These are phyloP conservation scores for Rhadinocentrus ornatus DNA, from an alignment of 2,797 vertebrate species.

Conservation along the genomic window DNA sequence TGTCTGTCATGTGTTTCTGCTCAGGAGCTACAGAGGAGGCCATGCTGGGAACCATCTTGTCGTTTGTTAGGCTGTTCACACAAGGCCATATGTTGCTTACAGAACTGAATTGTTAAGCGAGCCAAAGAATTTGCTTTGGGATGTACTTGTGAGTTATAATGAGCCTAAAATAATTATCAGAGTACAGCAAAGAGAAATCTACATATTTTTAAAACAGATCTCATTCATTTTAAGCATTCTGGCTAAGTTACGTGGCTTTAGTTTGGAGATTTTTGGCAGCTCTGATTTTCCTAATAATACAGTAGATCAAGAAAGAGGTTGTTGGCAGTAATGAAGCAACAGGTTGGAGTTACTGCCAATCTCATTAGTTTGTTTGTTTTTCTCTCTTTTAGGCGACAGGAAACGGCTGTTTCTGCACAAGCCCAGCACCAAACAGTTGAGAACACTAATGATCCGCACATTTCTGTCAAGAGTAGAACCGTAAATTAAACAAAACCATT, in stretches of 20 bases:
- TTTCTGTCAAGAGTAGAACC: background rate
- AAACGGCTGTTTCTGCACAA: background rate
- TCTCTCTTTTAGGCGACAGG: background rate
- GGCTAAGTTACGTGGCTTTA: background rate
- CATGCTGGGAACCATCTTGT: constrained; percentile 41
- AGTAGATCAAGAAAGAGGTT: background rate
- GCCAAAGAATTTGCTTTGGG: constrained; percentile 44
- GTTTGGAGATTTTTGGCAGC: background rate
- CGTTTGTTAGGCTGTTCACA: constrained; percentile 62
- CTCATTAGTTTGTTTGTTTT: background rate
- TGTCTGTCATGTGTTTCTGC: constrained; percentile 49
- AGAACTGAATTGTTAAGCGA: constrained; percentile 42
- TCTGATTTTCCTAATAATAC: background rate
- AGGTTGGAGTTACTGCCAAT: background rate
- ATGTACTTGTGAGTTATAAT: constrained; percentile 18
- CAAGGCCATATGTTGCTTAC: constrained; percentile 65
- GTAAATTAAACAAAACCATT: too few relatives aligned
- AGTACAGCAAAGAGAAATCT: constrained; percentile 34
- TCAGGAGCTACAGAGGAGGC: constrained; percentile 33
- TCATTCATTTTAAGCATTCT: background rate
- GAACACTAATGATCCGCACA: background rate
- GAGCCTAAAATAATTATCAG: constrained; percentile 46
- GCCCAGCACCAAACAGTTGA: background rate
- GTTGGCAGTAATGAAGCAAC: background rate
- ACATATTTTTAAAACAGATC: constrained; percentile 17